Percentiles rank a stretch among this genome's conserved stretches.
Evolutionary conservation across 2,113 vertebrate genomes (phyloP).

Genomic region (Bucco capensis): DNA sequence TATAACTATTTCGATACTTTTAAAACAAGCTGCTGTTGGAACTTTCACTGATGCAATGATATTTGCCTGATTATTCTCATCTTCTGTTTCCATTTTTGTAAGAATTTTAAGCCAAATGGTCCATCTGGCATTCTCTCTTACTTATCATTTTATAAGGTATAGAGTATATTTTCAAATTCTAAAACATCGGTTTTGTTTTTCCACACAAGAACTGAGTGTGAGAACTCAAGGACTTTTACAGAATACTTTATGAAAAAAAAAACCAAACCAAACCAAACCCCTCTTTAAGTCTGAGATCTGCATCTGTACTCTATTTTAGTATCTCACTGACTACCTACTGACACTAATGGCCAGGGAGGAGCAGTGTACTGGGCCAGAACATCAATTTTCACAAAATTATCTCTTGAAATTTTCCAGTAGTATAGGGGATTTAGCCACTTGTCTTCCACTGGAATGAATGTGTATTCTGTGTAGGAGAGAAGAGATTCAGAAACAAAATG

Average conservation of each 20-base stretch:
- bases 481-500: constrained; percentile 1
- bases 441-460: constrained; percentile 4
- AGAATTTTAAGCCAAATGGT: constrained; percentile 65
- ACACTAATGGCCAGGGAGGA: constrained; percentile 39
- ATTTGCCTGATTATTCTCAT: constrained; percentile 64
- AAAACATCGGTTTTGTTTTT: constrained; percentile 19
- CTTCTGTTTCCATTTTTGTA: constrained; percentile 59
- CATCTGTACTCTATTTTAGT: constrained; percentile 52
- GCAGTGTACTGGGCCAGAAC: background rate
- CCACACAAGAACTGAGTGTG: constrained; percentile 24
- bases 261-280: background rate
- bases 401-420: background rate
- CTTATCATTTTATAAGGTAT: constrained; percentile 52
- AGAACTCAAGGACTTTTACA: constrained; percentile 35
- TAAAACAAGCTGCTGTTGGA: constrained; percentile 53
- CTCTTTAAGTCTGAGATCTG: constrained; percentile 18
- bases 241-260: background rate
- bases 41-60: constrained; percentile 49
- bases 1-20: constrained; percentile 60
- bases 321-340: constrained; percentile 45
- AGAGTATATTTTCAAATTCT: constrained; percentile 52
- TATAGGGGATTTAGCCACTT: background rate
- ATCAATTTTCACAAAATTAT: constrained; percentile 49
- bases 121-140: constrained; percentile 66
- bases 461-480: background rate